Evolutionary conservation across 2,113 vertebrate species (phyloP), one percentile per base, ranked within the genome.

Genomic region (Camelus dromedarius): DNA sequence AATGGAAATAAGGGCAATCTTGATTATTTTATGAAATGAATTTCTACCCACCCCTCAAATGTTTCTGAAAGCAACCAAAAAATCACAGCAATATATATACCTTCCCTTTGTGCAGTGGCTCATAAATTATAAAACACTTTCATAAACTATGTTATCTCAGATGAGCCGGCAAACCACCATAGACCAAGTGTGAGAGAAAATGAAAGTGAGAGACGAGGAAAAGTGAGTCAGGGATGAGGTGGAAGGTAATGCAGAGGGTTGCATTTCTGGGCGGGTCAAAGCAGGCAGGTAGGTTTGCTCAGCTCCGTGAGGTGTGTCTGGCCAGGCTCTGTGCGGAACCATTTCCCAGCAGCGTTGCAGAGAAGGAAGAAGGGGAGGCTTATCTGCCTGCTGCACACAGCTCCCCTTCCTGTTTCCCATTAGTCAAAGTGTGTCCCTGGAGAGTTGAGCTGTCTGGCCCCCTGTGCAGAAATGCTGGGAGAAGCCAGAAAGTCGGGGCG

Each of bases 21-120:
- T 83, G 75, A 80, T 79, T 75, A 70, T 50, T 83, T 70, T 67
- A 20, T 81, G 32, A 67, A 89, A 75, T 58, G 26, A 20, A 73
- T 87, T 79, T 48, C 26, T 67, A 0, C 13, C n/a, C 12, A 64
- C 1, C 10, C 15, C 15, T 7, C 15, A 18, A 54, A 20, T 67
- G 52, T 80, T 75, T 4, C 70, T 58, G 22, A 81, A 86, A 62
- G 58, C 35, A 58, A 38, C 38, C 38, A 42, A 64, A 46, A 73
- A 75, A 30, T 81, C 35, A 50, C 19, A 42, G 24, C n/a, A 38
- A 46, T 19, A 58, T 85, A 79, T 46, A 42, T 14, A 32, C 13
- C 11, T 70, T 46, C 32, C 38, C 10, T 94, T 95, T 88, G 13
- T 24, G 38, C 18, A 62, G 16, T 62, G 38, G 0, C 91, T 52